phyloP scores from a whole-genome alignment of 2,888 invertebrate genomes.

The Torymus aiolomorphi region DNA sequence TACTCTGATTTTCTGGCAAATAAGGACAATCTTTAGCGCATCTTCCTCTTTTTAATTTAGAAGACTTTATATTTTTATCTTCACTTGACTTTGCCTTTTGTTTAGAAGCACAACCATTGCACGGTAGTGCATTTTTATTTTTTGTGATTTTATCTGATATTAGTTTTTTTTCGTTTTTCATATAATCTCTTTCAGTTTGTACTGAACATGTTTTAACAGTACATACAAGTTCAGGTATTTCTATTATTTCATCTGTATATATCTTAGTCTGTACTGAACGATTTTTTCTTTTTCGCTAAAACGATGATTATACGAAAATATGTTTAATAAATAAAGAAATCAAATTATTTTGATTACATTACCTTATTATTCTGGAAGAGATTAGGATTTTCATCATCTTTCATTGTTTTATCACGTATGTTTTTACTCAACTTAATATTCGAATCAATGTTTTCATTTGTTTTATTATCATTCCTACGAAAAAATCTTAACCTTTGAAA shows the following conservation, averaged over 20 bases:
- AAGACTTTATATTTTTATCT: background rate
- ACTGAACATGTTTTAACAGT: background rate
- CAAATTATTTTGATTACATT: background rate
- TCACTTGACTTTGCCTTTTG: background rate
- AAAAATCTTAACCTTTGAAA: conserved; percentile 23
- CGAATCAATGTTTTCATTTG: conserved; percentile 15
- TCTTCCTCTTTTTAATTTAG: background rate
- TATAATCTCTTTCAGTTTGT: background rate
- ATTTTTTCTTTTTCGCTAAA: too few relatives aligned
- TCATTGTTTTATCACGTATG: background rate
- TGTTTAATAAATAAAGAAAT: too few relatives aligned
- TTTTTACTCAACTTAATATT: too few relatives aligned
- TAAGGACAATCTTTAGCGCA: conserved; percentile 28
- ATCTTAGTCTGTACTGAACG: too few relatives aligned
- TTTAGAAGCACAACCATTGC: background rate
- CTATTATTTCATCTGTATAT: too few relatives aligned
- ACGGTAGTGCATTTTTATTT: background rate
- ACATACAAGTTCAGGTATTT: background rate
- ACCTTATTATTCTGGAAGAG: conserved; percentile 1
- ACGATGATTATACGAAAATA: too few relatives aligned
- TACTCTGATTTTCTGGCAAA: background rate
- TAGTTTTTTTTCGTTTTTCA: too few relatives aligned
- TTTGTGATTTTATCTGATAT: background rate
- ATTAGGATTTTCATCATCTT: background rate
- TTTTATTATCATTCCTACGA: conserved; percentile 21